Evolutionary conservation across 2,888 invertebrate genomes (phyloP).

Genomic region (Aphidius colemani): DNA sequence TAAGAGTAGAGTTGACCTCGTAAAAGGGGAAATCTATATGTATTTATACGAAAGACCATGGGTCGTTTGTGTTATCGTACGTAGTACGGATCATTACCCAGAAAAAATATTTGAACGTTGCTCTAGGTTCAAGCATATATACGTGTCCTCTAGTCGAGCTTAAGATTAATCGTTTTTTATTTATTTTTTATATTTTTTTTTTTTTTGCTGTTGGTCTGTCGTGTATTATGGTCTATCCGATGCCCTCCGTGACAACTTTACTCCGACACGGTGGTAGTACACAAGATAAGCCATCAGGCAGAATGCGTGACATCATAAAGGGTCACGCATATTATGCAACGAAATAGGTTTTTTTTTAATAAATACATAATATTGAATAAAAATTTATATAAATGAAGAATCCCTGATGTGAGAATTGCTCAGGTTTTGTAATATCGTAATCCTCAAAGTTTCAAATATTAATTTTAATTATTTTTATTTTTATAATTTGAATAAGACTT

Average conservation of each 20-base stretch:
- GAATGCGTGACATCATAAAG: neutral
- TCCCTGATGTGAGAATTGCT: no score
- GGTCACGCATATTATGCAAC: neutral
- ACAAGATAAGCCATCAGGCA: conserved; percentile 2
- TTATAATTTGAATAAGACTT: no score
- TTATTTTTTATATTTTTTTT: no score
- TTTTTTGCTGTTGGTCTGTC: no score
- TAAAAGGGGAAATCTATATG: conserved; percentile 1
- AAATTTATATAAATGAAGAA: no score
- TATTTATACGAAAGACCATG: conserved; percentile 8
- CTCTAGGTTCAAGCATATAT: conserved; percentile 10
- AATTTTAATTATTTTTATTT: no score
- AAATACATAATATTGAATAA: no score
- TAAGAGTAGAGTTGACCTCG: conserved; percentile 3
- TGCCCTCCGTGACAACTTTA: conserved; percentile 18
- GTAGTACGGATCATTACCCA: conserved; percentile 60
- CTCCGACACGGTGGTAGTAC: conserved; percentile 9
- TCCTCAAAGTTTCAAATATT: no score
- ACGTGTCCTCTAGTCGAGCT: conserved; percentile 21
- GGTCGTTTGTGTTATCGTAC: conserved; percentile 53
- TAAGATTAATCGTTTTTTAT: conserved; percentile 36
- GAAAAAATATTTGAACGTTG: conserved; percentile 33
- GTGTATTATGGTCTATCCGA: conserved; percentile 16
- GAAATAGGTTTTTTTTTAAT: neutral
- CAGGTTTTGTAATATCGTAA: no score